A percentile compares a stretch with the other conserved stretches of the same genome.
Evolutionary conservation across 1,140 invertebrate species (phyloP).

Genomic region (Pemphigus obesinymphae): DNA sequence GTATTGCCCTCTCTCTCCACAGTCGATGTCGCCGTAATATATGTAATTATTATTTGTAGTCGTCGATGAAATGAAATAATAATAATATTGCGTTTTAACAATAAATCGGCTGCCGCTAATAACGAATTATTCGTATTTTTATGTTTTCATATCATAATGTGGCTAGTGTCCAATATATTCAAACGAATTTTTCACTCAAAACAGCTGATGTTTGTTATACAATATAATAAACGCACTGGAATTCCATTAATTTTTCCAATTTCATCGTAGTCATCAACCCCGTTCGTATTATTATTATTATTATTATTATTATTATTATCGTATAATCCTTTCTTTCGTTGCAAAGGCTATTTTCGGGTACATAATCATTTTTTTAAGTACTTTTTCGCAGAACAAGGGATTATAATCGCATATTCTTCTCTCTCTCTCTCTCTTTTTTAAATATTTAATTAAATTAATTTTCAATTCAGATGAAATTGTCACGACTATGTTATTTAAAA

Average conservation of each 20-base stretch:
- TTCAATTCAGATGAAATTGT: not conserved
- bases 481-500: not conserved
- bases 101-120: too few relatives aligned
- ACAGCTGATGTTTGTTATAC: not conserved
- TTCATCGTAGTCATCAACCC: not conserved
- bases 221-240: not conserved
- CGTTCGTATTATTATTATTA: not conserved
- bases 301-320: not conserved
- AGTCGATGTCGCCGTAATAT: too few relatives aligned
- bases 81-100: too few relatives aligned
- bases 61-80: too few relatives aligned
- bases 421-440: not conserved
- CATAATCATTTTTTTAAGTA: constrained; percentile 13
- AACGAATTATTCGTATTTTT: too few relatives aligned
- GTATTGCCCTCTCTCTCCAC: too few relatives aligned
- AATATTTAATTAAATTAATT: not conserved
- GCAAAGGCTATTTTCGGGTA: not conserved
- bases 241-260: constrained; percentile 26
- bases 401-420: constrained; percentile 5
- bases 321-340: constrained; percentile 21
- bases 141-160: too few relatives aligned
- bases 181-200: not conserved
- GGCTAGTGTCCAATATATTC: too few relatives aligned
- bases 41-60: too few relatives aligned
- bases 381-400: not conserved